phyloP scores from a whole-genome alignment of 2,113 vertebrate genomes.

The Chaetodon trifascialis region DNA sequence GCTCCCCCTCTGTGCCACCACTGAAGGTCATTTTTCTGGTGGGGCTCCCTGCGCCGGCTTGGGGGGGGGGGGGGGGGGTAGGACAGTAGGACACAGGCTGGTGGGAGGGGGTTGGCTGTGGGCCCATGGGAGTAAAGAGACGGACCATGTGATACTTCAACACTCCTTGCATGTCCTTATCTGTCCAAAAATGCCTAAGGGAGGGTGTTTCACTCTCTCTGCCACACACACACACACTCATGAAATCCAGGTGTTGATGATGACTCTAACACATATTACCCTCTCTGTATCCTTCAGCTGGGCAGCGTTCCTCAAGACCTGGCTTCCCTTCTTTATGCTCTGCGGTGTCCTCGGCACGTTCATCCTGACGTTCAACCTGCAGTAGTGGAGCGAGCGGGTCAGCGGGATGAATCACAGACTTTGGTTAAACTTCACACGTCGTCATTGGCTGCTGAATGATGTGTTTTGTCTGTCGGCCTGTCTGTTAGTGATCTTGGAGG shows the following conservation, averaged over 20 bases:
- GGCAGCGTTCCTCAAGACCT: constrained; percentile 95
- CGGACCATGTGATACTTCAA: constrained; percentile 20
- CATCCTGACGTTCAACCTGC: constrained; percentile 89
- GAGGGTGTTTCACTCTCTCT: constrained; percentile 1
- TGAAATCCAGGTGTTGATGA: constrained; percentile 23
- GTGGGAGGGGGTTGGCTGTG: not conserved
- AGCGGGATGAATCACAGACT: constrained; percentile 27
- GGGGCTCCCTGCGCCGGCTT: constrained; percentile 55
- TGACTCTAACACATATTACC: constrained; percentile 19
- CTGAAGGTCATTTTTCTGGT: constrained; percentile 70
- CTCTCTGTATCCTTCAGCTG: constrained; percentile 82
- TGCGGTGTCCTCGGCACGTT: constrained; percentile 88
- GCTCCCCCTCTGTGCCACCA: constrained; percentile 50
- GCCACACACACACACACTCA: not conserved
- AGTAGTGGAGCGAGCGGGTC: constrained; percentile 74
- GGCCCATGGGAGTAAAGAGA: constrained; percentile 27
- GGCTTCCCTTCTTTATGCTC: constrained; percentile 95
- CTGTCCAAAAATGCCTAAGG: constrained; percentile 8
- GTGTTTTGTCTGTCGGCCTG: not conserved
- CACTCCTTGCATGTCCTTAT: constrained; percentile 55
- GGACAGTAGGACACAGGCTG: constrained; percentile 51
- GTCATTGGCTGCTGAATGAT: constrained; percentile 11
- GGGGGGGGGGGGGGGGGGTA: no score
- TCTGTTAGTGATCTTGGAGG: not conserved
- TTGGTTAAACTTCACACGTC: constrained; percentile 11